Percentiles rank a stretch among this genome's conserved stretches.
These are phyloP conservation scores for Heterochromis multidens DNA, from an alignment of 2,113 vertebrate species.

Conservation along the genomic window DNA sequence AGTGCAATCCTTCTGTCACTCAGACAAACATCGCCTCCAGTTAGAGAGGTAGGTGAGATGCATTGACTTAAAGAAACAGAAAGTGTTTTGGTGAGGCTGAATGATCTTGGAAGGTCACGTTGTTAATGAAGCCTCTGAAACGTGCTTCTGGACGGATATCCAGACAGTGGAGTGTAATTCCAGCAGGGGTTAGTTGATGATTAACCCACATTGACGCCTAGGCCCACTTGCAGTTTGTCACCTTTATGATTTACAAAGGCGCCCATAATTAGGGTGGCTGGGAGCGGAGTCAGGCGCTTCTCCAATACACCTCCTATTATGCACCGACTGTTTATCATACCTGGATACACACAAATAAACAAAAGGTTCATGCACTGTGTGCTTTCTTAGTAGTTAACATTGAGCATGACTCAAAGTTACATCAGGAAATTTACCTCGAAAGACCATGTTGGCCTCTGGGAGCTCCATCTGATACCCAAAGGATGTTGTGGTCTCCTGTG, in stretches of 20 bases:
- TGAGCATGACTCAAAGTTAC: neutral
- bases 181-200: neutral
- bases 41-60: constrained; percentile 50
- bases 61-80: constrained; percentile 2
- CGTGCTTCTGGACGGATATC: constrained; percentile 13
- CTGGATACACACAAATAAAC: constrained; percentile 57
- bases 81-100: neutral
- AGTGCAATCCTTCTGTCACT: neutral
- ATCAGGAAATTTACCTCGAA: constrained; percentile 79
- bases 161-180: neutral
- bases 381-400: neutral
- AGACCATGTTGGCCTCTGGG: constrained; percentile 89
- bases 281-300: constrained; percentile 89
- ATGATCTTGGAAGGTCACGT: neutral
- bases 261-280: constrained; percentile 90
- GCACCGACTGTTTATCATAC: constrained; percentile 93
- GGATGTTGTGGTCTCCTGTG: constrained; percentile 92
- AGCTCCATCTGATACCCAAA: constrained; percentile 94
- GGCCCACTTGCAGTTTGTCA: constrained; percentile 91
- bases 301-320: constrained; percentile 92
- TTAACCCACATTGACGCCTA: constrained; percentile 89
- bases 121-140: neutral
- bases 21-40: constrained; percentile 19
- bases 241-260: constrained; percentile 94
- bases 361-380: neutral